These are phyloP conservation scores for Anneissia japonica DNA, from an alignment of 35 echinoderm and acorn worm species.

Conservation along the genomic window DNA sequence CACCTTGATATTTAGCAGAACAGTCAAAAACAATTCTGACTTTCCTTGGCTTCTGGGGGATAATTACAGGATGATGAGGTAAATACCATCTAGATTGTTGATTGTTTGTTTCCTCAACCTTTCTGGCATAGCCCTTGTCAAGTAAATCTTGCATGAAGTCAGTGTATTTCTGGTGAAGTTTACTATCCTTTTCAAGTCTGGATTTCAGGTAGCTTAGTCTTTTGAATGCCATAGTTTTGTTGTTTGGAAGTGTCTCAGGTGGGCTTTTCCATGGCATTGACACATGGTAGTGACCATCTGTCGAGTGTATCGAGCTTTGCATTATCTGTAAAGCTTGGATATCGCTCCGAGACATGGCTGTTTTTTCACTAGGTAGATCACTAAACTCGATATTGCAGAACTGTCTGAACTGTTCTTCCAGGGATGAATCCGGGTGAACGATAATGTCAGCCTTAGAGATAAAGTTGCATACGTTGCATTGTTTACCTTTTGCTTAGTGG, in stretches of 20 bases:
- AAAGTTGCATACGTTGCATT: neutral
- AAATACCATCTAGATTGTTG: constrained; percentile 3
- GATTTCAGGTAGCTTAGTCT: neutral
- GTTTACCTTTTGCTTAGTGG: constrained; percentile 4
- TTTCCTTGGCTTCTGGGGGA: constrained; percentile 20
- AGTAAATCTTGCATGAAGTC: neutral
- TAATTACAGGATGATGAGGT: constrained; percentile 7
- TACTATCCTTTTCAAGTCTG: neutral
- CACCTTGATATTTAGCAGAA: constrained; percentile 45
- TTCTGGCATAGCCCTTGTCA: neutral
- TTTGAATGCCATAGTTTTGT: neutral
- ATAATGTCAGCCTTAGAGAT: neutral
- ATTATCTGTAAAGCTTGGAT: neutral
- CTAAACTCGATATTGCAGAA: neutral
- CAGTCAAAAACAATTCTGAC: constrained; percentile 50
- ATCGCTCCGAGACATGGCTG: neutral
- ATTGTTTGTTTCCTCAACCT: neutral
- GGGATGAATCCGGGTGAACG: neutral
- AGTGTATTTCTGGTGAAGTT: neutral
- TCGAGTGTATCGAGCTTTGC: neutral
- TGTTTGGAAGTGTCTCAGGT: neutral
- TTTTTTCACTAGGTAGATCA: neutral
- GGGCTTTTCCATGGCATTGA: neutral
- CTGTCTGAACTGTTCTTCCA: neutral
- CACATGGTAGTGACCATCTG: neutral